Conservation (phyloP, 2,113 vertebrate species). For the Ictalurus punctatus region DNA sequence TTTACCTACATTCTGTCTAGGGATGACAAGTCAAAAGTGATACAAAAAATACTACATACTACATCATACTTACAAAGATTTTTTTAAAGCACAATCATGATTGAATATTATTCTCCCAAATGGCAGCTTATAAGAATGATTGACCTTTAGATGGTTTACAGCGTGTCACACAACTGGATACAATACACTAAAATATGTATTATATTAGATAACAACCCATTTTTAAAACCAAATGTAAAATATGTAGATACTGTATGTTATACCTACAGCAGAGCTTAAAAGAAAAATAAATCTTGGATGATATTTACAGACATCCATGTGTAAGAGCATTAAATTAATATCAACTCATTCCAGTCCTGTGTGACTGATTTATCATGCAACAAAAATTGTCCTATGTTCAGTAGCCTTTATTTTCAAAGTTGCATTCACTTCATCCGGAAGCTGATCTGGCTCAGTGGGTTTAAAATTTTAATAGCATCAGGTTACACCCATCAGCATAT, state of each 20-base stretch:
- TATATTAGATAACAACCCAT: background rate
- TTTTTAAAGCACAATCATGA: background rate
- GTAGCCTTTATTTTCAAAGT: background rate
- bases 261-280: background rate
- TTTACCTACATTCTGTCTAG: background rate
- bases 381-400: background rate
- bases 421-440: background rate
- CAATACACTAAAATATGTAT: background rate
- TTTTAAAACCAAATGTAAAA: background rate
- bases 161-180: background rate
- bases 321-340: background rate
- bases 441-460: background rate
- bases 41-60: background rate
- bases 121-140: background rate
- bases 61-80: constrained; percentile 8
- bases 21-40: background rate
- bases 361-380: background rate
- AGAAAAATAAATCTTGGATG: background rate
- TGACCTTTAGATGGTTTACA: background rate
- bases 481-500: background rate
- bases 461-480: background rate
- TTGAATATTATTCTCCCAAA: background rate
- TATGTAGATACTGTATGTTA: background rate
- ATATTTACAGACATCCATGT: background rate
- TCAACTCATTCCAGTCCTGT: background rate